Percentiles rank a stretch among this genome's conserved stretches.
phyloP scores from a whole-genome alignment of 2,888 invertebrate genomes.

The Lissonota sp. region DNA sequence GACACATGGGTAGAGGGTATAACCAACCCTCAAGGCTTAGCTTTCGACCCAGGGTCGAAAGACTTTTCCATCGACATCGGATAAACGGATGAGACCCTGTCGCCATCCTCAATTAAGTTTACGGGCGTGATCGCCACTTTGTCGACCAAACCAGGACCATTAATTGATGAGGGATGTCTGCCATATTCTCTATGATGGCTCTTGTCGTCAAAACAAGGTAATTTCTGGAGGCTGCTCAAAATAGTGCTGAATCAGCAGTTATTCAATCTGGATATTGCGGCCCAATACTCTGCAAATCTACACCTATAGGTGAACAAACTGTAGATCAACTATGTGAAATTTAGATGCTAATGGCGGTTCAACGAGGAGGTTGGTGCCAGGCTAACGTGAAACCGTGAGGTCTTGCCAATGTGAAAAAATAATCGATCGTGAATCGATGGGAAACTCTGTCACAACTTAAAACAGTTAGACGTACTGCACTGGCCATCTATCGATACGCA shows the following conservation, averaged over 20 bases:
- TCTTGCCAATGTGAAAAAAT: not conserved
- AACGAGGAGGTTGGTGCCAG: conserved; percentile 29
- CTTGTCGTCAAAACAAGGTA: too few species aligned
- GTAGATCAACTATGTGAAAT: conserved; percentile 5
- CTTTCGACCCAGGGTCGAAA: conserved; percentile 52
- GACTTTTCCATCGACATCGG: conserved; percentile 53
- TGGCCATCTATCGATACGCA: conserved; percentile 26
- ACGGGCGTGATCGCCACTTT: too few species aligned
- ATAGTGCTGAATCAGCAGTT: too few species aligned
- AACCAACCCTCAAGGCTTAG: conserved; percentile 15
- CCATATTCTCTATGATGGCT: too few species aligned
- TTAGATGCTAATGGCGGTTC: not conserved
- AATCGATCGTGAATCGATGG: conserved; percentile 50
- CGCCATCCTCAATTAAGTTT: not conserved
- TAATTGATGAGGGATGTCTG: too few species aligned
- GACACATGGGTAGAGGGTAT: conserved; percentile 32
- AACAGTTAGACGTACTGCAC: conserved; percentile 13
- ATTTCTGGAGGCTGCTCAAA: too few species aligned
- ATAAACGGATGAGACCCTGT: not conserved
- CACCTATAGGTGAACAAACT: not conserved
- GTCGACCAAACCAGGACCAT: too few species aligned
- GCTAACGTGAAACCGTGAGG: not conserved
- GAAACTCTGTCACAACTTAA: conserved; percentile 39
- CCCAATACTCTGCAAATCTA: not conserved
- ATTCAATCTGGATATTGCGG: not conserved